These are phyloP conservation scores for Chloroclystis v-ata DNA, from an alignment of 2,888 invertebrate genomes.

Conservation along the genomic window DNA sequence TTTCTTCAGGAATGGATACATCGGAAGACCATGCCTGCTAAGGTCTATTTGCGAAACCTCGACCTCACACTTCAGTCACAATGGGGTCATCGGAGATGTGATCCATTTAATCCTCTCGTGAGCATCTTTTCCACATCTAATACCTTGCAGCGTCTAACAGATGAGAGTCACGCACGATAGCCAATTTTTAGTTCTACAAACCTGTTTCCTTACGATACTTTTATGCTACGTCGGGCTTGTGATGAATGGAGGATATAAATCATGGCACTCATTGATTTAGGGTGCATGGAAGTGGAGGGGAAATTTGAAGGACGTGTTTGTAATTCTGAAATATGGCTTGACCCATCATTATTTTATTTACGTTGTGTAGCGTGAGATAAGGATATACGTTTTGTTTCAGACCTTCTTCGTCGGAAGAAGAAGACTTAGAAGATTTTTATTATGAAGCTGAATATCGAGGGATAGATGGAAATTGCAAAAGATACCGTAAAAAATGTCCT, in stretches of 20 bases:
- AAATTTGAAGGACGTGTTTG: background rate
- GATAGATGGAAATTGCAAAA: conserved; percentile 64
- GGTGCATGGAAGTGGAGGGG: conserved; percentile 1
- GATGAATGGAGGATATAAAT: conserved; percentile 17
- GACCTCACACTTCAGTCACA: conserved; percentile 72
- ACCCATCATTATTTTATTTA: background rate
- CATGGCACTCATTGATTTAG: conserved; percentile 15
- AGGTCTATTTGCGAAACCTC: conserved; percentile 83
- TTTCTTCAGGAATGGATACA: conserved; percentile 73
- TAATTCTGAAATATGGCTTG: conserved; percentile 1
- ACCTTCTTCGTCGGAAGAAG: conserved; percentile 78
- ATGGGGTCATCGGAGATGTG: conserved; percentile 83
- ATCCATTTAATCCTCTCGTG: conserved; percentile 83
- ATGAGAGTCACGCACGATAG: conserved; percentile 13
- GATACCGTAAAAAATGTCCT: conserved; percentile 71
- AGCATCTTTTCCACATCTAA: conserved; percentile 37
- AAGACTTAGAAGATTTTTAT: conserved; percentile 71
- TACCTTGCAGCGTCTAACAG: background rate
- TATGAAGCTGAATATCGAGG: conserved; percentile 79
- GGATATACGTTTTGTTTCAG: conserved; percentile 69
- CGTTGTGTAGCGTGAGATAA: too few relatives aligned
- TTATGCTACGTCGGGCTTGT: conserved; percentile 4
- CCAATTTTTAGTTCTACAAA: conserved; percentile 14
- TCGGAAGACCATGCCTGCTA: conserved; percentile 80
- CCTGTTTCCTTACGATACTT: conserved; percentile 9